Evolutionary conservation across 2,888 invertebrate species (phyloP).

Genomic region (Sipha maydis): DNA sequence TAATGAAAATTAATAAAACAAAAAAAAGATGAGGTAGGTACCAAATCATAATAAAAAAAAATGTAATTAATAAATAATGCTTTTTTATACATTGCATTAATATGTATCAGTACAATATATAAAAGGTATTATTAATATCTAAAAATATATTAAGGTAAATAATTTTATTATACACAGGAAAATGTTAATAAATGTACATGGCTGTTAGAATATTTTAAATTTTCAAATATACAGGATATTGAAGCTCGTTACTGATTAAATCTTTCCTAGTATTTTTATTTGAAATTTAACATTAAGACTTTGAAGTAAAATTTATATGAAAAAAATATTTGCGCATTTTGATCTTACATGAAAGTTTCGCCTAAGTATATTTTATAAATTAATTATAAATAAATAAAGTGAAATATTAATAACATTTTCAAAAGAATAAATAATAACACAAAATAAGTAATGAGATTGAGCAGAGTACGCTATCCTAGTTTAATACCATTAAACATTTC

Average conservation of each 20-base stretch:
- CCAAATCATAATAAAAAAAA: no score
- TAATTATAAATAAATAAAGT: neutral
- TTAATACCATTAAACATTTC: neutral
- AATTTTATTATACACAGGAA: neutral
- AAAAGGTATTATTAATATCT: neutral
- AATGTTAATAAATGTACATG: neutral
- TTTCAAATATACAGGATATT: neutral
- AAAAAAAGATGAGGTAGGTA: constrained; percentile 15
- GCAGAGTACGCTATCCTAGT: neutral
- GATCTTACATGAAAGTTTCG: neutral
- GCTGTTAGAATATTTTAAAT: neutral
- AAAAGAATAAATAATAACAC: neutral
- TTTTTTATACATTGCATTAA: no score
- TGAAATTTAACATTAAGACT: neutral
- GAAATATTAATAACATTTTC: neutral
- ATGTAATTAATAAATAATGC: no score
- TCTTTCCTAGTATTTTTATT: neutral
- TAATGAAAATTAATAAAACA: no score
- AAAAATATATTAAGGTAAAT: neutral
- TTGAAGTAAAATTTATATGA: neutral
- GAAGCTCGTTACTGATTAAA: neutral
- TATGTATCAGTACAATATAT: neutral
- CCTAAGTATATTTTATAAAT: neutral
- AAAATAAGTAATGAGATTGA: neutral
- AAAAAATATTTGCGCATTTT: neutral